A percentile compares a stretch with the other conserved stretches of the same genome.
Conservation (phyloP, 2,797 vertebrate species). For the Geranospiza caerulescens region DNA sequence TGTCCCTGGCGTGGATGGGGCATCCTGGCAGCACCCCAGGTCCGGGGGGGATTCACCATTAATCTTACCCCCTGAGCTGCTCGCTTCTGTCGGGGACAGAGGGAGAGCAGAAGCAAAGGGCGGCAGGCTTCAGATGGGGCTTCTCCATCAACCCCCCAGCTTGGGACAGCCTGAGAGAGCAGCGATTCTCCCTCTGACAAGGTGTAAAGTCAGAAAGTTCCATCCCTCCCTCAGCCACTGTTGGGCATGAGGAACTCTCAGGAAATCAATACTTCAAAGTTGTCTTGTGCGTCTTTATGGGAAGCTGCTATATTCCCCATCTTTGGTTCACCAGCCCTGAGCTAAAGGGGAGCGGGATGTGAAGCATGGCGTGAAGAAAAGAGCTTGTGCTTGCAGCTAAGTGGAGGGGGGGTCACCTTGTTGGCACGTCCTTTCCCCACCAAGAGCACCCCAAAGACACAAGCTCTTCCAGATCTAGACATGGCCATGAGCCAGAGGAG, state of each 20-base stretch:
- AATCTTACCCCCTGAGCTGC: background rate
- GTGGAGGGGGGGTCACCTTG: background rate
- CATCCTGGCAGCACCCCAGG: background rate
- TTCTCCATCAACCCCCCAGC: background rate
- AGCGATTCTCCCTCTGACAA: background rate
- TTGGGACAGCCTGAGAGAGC: background rate
- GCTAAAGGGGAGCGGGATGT: fast-evolving
- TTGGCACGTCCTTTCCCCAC: background rate
- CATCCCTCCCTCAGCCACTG: background rate
- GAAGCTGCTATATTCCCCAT: background rate
- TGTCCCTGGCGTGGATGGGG: background rate
- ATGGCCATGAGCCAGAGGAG: fast-evolving
- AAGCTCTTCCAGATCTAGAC: background rate
- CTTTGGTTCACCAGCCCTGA: background rate
- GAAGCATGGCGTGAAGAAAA: background rate
- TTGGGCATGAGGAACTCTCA: background rate
- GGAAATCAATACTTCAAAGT: background rate
- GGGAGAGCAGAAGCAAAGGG: background rate
- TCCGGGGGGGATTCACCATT: background rate
- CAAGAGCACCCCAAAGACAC: background rate
- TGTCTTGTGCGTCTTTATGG: background rate
- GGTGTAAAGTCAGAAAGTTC: background rate
- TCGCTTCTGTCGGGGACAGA: background rate
- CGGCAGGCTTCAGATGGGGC: background rate
- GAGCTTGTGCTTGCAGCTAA: background rate